A percentile compares a stretch with the other conserved stretches of the same genome.
Evolutionary conservation across 2,113 vertebrate species (phyloP).

Genomic region (Nothobranchius furzeri): DNA sequence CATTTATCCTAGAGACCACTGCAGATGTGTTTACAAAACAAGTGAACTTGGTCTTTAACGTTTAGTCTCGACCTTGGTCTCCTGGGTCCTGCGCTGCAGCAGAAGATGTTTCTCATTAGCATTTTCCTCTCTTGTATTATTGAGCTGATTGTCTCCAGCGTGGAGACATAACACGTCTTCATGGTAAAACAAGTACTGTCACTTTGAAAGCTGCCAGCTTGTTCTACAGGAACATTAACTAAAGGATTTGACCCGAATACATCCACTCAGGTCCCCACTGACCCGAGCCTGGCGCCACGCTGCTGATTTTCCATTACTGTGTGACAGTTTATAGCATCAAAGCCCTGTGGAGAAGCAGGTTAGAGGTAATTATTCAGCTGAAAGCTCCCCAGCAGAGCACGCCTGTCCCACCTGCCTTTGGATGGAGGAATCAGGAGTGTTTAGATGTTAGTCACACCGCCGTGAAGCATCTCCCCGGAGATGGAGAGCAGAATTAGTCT

Average conservation of each 20-base stretch:
- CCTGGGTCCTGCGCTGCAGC: too few relatives aligned
- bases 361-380: conserved; percentile 60
- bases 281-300: conserved; percentile 2
- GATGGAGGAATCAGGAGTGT: conserved; percentile 8
- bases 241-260: conserved; percentile 42
- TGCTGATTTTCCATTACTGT: conserved; percentile 34
- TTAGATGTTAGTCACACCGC: conserved; percentile 27
- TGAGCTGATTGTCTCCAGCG: too few relatives aligned
- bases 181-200: background rate
- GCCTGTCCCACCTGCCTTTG: conserved; percentile 14
- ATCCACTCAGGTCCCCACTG: conserved; percentile 26
- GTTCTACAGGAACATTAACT: conserved; percentile 9
- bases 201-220: background rate
- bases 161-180: too few relatives aligned
- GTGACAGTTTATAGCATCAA: conserved; percentile 45
- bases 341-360: conserved; percentile 36
- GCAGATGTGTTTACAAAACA: too few relatives aligned
- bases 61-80: too few relatives aligned
- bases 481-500: conserved; percentile 20
- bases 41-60: too few relatives aligned
- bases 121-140: too few relatives aligned
- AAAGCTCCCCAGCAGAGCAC: conserved; percentile 24
- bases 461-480: conserved; percentile 12
- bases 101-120: too few relatives aligned
- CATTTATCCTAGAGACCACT: too few relatives aligned